These are phyloP conservation scores for Notamacropus eugenii DNA, from an alignment of 2,797 vertebrate species.

Conservation along the genomic window DNA sequence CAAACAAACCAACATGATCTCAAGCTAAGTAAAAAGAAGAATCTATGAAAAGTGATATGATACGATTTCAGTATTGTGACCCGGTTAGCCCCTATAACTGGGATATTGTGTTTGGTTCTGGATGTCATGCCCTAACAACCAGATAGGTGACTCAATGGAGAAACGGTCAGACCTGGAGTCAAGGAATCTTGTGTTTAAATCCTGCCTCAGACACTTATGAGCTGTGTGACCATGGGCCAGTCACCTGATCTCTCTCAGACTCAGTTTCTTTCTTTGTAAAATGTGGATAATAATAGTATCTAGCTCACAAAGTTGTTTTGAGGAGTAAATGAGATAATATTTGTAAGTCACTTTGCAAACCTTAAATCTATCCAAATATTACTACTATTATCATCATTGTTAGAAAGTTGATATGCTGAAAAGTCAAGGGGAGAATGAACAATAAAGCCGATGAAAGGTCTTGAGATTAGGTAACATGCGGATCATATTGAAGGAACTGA, in stretches of 20 bases:
- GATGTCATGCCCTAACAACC: not conserved
- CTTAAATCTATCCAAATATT: not conserved
- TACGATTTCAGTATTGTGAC: not conserved
- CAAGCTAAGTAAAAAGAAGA: not conserved
- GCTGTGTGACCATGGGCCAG: not conserved
- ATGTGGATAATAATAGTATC: not conserved
- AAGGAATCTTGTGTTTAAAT: not conserved
- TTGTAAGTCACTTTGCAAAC: not conserved
- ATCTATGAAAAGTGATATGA: not conserved
- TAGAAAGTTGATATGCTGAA: not conserved
- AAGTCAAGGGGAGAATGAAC: not conserved
- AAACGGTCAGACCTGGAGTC: not conserved
- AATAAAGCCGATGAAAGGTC: not conserved
- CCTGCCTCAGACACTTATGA: not conserved
- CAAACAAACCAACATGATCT: not conserved
- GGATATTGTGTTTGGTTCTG: not conserved
- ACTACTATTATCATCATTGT: not conserved
- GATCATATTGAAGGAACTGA: not conserved
- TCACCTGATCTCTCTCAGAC: not conserved
- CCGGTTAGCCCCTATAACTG: not conserved
- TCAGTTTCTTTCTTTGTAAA: not conserved
- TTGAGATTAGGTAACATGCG: not conserved
- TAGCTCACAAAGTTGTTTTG: not conserved
- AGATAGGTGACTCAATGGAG: not conserved
- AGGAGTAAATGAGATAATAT: not conserved